Base-by-base conservation (phyloP, 2,888 invertebrate genomes). In the Tortrix viridana region DNA sequence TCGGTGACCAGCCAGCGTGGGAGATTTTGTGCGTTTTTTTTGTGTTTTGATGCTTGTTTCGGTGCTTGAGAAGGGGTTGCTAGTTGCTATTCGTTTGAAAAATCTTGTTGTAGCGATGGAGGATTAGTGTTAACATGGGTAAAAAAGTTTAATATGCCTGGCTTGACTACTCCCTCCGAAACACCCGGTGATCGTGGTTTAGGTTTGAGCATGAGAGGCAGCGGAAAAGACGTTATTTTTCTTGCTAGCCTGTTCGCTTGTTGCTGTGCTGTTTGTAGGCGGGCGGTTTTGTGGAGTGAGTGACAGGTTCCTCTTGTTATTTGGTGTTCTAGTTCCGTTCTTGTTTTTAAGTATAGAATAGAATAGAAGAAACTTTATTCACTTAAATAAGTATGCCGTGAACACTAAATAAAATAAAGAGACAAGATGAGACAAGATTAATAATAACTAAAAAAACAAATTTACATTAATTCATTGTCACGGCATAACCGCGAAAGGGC, bases 1-100 rank as follows among this genome's bases (percentile, higher is more conserved):
- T 19, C 46, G 46, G 46, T 46, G 46, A 46, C 46, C 46, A 46
- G 46, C 46, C 46, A 20, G 46, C 20, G 19, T 46, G 46, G 46
- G 46, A 46, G 46, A 46, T 46, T 5, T 5, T 46, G 2, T 9
- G 18, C 5, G 2, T 9, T 12, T 46, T 46, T 1, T 19, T 5
- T 46, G 3, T 20, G 46, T 16, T 46, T 5, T 6, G 46, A 9
- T 23, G 23, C 4, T 23, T 23, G 23, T 37, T 26, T 50, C 19
- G 18, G 14, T 32, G 50, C 16, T 50, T 26, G 16, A 26, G 26
- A 26, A 46, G 46, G 19, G 46, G 46, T 20, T 14, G 46, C 46
- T 46, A 20, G 46, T 20, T 46, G 46, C 46, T 46, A 46, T 46
- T 18, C 46, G 9, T 20, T 46, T 46, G 18, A 1, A 4, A 5